These are phyloP conservation scores for Ceriagrion tenellum DNA, from an alignment of 2,888 invertebrate species.

Conservation along the genomic window DNA sequence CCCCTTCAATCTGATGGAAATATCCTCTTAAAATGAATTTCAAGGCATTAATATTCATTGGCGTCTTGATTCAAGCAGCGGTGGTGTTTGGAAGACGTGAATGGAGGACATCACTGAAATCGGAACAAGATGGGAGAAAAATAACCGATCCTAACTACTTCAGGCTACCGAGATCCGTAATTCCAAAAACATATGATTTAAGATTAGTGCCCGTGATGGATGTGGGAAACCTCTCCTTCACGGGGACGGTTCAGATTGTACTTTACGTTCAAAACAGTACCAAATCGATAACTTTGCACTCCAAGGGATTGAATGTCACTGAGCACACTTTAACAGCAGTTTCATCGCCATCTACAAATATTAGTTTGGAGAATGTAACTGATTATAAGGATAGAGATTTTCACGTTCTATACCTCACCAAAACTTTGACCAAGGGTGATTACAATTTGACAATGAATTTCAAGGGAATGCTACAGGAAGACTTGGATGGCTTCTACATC, in stretches of 20 bases:
- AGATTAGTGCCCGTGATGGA: background rate
- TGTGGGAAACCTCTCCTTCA: slow-evolving; percentile 38
- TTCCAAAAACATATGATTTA: background rate
- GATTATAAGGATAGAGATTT: slow-evolving; percentile 79
- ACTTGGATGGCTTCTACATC: slow-evolving; percentile 82
- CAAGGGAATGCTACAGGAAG: slow-evolving; percentile 80
- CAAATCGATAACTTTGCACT: background rate
- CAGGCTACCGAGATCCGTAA: slow-evolving; percentile 1
- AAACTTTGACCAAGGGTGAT: slow-evolving; percentile 75
- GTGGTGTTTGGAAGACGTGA: background rate
- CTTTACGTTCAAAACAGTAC: background rate
- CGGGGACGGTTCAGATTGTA: background rate
- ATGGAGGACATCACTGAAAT: background rate
- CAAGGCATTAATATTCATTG: background rate
- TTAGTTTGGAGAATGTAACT: background rate
- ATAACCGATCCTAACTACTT: background rate
- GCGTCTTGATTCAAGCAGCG: background rate
- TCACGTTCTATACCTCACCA: slow-evolving; percentile 78
- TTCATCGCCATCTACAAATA: background rate
- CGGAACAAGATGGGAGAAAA: background rate
- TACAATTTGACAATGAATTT: slow-evolving; percentile 82
- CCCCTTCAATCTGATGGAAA: background rate
- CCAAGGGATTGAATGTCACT: slow-evolving; percentile 19
- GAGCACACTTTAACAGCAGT: background rate
- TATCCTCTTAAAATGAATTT: background rate